Conservation (phyloP, 2,888 invertebrate genomes). For the Imbricaverruca yamaguchii region DNA sequence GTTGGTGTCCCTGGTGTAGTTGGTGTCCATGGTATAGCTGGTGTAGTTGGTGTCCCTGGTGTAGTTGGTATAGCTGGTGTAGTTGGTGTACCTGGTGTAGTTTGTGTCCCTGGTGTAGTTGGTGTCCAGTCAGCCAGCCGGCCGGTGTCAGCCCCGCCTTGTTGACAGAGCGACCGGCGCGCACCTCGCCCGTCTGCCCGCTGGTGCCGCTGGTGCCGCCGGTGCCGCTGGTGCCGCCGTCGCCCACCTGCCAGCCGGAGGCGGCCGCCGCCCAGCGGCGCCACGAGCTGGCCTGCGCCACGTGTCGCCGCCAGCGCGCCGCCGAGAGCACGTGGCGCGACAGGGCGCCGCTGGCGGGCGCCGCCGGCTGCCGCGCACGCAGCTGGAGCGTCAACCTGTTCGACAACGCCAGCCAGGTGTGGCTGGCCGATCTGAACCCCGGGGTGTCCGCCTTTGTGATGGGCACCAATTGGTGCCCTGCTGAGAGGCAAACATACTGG, state of each 20-base stretch:
- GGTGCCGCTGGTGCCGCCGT: not conserved
- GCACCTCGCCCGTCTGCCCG: too few relatives aligned
- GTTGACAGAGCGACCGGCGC: not conserved
- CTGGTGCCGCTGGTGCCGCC: not conserved
- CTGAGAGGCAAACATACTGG: not conserved
- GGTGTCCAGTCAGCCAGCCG: too few relatives aligned
- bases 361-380: not conserved
- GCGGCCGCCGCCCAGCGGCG: not conserved
- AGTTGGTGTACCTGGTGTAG: too few relatives aligned
- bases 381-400: constrained; percentile 12
- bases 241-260: constrained; percentile 5
- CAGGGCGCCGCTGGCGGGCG: not conserved
- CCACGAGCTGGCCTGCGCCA: not conserved
- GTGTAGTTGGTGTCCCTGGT: too few relatives aligned
- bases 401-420: not conserved
- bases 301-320: not conserved
- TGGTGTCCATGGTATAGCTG: too few relatives aligned
- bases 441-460: not conserved
- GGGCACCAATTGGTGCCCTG: not conserved
- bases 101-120: too few relatives aligned
- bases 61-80: too few relatives aligned
- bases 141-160: not conserved
- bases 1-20: too few relatives aligned
- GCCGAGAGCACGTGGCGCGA: not conserved
- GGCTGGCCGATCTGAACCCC: not conserved